Percentiles rank a stretch among this genome's conserved stretches.
These are phyloP conservation scores for Megaceryle torquata DNA, from an alignment of 2,113 vertebrate genomes.

Conservation along the genomic window DNA sequence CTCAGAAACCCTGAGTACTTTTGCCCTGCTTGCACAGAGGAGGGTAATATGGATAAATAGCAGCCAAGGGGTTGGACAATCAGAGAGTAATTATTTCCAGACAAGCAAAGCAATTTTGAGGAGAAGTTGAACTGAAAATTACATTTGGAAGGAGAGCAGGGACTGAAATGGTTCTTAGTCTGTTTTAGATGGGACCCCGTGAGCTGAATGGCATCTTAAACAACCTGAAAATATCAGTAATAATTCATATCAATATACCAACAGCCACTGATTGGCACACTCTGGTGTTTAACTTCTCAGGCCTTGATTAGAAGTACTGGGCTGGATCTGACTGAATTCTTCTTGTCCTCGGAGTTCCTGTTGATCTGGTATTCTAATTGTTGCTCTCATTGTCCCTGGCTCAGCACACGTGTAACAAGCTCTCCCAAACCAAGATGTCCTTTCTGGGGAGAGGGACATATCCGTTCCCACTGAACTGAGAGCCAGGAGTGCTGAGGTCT, in stretches of 20 bases:
- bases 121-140: not conserved
- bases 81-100: not conserved
- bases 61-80: not conserved
- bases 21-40: not conserved
- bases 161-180: not conserved
- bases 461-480: not conserved
- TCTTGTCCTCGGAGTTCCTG: not conserved
- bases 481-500: not conserved
- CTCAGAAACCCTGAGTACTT: not conserved
- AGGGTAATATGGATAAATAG: not conserved
- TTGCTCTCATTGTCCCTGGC: not conserved
- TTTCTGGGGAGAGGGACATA: not conserved
- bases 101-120: not conserved
- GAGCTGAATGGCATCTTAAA: not conserved
- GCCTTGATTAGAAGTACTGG: not conserved
- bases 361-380: not conserved
- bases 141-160: not conserved
- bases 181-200: not conserved
- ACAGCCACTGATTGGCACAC: not conserved
- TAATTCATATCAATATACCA: not conserved
- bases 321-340: not conserved
- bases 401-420: fast-evolving
- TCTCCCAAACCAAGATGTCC: not conserved
- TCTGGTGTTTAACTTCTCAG: not conserved
- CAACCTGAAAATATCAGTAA: not conserved